Percentiles rank a stretch among this genome's conserved stretches.
Conservation (phyloP, 2,797 vertebrate genomes). For the Sternarchorhynchus goeldii region DNA sequence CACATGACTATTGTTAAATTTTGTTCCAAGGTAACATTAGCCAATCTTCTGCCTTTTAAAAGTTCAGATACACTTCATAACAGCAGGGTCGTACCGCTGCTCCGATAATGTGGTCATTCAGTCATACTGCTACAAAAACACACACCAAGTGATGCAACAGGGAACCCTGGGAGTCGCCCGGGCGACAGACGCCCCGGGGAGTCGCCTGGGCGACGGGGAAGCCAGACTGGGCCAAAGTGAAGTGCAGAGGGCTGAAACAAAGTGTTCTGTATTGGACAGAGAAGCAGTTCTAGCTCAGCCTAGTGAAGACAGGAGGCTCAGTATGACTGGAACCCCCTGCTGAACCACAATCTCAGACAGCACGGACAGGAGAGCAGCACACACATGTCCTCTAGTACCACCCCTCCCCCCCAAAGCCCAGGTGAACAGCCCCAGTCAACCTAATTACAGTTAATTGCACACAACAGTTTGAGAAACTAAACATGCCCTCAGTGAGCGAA, state of each 20-base stretch:
- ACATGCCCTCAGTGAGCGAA: constrained; percentile 42
- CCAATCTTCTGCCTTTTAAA: not conserved
- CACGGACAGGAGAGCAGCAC: constrained; percentile 22
- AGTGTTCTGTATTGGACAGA: constrained; percentile 44
- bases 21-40: not conserved
- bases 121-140: too few species aligned
- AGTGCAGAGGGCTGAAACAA: constrained; percentile 39
- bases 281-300: constrained; percentile 32
- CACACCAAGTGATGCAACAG: not conserved
- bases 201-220: not conserved
- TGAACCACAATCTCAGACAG: constrained; percentile 14
- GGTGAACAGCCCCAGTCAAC: not conserved
- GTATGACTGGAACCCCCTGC: constrained; percentile 15
- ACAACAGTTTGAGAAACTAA: constrained; percentile 30
- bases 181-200: too few species aligned
- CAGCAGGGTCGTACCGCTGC: too few species aligned
- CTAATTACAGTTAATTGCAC: constrained; percentile 37
- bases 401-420: too few species aligned
- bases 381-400: not conserved
- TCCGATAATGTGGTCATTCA: not conserved
- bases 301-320: constrained; percentile 24
- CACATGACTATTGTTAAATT: not conserved
- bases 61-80: not conserved
- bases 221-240: constrained; percentile 29
- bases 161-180: too few species aligned